Base-by-base conservation (phyloP, 2,113 vertebrate genomes). In the Silurus glanis region DNA sequence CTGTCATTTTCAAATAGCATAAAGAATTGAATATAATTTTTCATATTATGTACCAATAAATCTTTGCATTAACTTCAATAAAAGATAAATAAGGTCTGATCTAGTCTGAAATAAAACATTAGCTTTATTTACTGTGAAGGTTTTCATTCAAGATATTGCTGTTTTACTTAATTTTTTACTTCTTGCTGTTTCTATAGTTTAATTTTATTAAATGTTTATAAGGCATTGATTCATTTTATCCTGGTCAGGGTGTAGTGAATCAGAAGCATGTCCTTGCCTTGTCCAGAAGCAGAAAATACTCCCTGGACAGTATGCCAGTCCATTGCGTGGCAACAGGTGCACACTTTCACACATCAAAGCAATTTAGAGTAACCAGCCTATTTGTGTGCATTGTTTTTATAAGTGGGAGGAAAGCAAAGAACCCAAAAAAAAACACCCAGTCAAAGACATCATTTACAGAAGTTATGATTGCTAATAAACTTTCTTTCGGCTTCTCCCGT, bases 21-120 rank as follows among this genome's bases (percentile, higher is more conserved):
- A 45, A 58, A 53, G 17, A 80, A 80, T 61, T 61, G 58, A 80
- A 59, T 53, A 75, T 84, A 7, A 64, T 85, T 80, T 85, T 85
- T 80, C 74, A 85, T 17, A 66, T 59, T 28, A 67, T 12, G 74
- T 84, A 84, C 53, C 45, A n/a, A 56, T 62, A 86, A 76, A 86
- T 83, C n/a, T 55, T 71, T 59, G 75, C 56, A 88, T 66, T 86
- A 69, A 86, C 66, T 74, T 69, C 14, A 66, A 85, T 51, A 64
- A 67, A 25, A n/a, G 49, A 37, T 37, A 37, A 37, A 37, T 2
- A 37, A 55, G 49, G 17, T 45, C 49, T 56, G 51, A 83, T 71
- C 25, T 58, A 71, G 51, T 55, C 14, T 13, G 59, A 45, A n/a
- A 67, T 84, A 66, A 78, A 67, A 19, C 45, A 45, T 78, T 55